Conservation (phyloP, 2,888 invertebrate species). For the Acleris sparsana region DNA sequence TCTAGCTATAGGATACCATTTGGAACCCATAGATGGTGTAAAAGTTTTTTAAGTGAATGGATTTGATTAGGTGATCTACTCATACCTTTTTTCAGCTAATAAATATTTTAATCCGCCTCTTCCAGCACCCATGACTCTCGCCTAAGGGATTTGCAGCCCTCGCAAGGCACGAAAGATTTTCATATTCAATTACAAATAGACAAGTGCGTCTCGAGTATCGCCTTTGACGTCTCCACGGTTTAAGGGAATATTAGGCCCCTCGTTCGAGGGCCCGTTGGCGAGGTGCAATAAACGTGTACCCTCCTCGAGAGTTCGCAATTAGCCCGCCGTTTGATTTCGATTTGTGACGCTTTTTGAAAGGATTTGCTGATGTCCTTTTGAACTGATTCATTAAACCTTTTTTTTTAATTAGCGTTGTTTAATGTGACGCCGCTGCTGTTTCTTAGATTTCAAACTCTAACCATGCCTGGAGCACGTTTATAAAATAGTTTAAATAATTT, state of each 20-base stretch:
- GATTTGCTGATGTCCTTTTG: slow-evolving; percentile 10
- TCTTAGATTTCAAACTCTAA: too few relatives aligned
- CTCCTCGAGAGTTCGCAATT: slow-evolving; percentile 27
- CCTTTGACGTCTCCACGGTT: slow-evolving; percentile 76
- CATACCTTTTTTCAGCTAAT: background rate
- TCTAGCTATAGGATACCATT: too few relatives aligned
- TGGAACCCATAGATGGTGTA: too few relatives aligned
- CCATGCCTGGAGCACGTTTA: too few relatives aligned
- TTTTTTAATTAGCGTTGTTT: slow-evolving; percentile 8
- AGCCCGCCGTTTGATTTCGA: slow-evolving; percentile 34
- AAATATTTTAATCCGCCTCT: background rate
- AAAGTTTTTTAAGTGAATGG: too few relatives aligned
- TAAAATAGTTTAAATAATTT: too few relatives aligned
- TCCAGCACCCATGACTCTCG: slow-evolving; percentile 30
- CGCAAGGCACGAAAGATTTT: slow-evolving; percentile 73
- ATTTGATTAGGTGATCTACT: too few relatives aligned
- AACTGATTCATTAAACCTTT: background rate
- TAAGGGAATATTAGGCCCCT: slow-evolving; percentile 73
- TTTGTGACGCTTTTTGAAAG: slow-evolving; percentile 27
- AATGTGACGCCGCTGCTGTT: too few relatives aligned
- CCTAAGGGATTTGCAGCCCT: slow-evolving; percentile 49
- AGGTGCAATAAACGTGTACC: slow-evolving; percentile 47
- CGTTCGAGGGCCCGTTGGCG: slow-evolving; percentile 50
- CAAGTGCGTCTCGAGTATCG: slow-evolving; percentile 76
- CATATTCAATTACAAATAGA: slow-evolving; percentile 83